These are phyloP conservation scores for Drosophila parvula DNA, from an alignment of 1,140 invertebrate genomes.

Conservation along the genomic window DNA sequence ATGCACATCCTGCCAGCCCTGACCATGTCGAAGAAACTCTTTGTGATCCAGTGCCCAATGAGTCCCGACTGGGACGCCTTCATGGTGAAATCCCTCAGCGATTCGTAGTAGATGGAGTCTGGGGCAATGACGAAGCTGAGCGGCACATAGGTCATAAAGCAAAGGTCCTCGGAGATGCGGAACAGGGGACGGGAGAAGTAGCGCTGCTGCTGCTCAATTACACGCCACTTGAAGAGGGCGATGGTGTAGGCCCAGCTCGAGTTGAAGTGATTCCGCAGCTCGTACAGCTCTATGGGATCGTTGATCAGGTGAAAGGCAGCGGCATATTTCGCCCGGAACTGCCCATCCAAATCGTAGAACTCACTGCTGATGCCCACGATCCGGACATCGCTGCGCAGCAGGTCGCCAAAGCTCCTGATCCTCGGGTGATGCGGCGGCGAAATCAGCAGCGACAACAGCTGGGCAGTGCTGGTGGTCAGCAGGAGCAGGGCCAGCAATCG, in stretches of 20 bases:
- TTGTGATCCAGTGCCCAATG: constrained; percentile 27
- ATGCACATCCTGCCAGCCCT: constrained; percentile 41
- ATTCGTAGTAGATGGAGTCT: constrained; percentile 40
- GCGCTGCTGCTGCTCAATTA: constrained; percentile 34
- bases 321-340: constrained; percentile 54
- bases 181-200: constrained; percentile 54
- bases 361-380: constrained; percentile 46
- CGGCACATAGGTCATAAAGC: constrained; percentile 16
- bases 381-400: constrained; percentile 21
- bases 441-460: constrained; percentile 40
- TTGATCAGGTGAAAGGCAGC: constrained; percentile 36
- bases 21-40: constrained; percentile 61
- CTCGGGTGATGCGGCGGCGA: constrained; percentile 1
- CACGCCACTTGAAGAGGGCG: constrained; percentile 44
- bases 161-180: constrained; percentile 38
- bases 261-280: constrained; percentile 49
- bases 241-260: constrained; percentile 59
- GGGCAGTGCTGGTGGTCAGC: constrained; percentile 34
- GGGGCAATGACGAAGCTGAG: constrained; percentile 37
- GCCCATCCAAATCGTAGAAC: constrained; percentile 34
- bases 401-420: constrained; percentile 48
- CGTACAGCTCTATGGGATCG: constrained; percentile 21
- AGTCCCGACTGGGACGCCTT: constrained; percentile 21
- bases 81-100: constrained; percentile 25
- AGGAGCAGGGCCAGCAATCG: constrained; percentile 22